Base-by-base conservation (phyloP, 2,888 invertebrate genomes). In the Drosophila nigricruria region DNA sequence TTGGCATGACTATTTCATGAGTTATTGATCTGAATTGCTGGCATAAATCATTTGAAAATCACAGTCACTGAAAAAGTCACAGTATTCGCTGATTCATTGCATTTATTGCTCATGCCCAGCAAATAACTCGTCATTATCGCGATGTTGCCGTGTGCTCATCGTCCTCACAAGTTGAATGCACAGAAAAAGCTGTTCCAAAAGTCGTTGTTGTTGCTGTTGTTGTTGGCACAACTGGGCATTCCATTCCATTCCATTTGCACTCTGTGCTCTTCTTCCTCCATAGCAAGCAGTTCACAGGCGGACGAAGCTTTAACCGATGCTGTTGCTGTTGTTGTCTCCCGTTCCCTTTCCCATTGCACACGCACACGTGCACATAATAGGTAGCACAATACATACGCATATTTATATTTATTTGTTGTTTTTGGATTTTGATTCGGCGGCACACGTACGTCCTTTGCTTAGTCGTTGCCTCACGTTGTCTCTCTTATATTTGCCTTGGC, bases 171-270 rank as follows among this genome's bases (percentile, higher is more conserved):
- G 45, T 61, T 76, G 45, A 60, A 63, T 61, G 81, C 63, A 80
- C 63, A 63, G 43, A 77, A 80, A 87, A 89, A 89, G 85, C 86
- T 86, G 82, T 75, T 87, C 76, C 73, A 73, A 77, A 78, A 78
- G 86, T 82, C 80, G 86, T 70, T 79, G 68, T 59, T 75, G 72
- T 30, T 49, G 86, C 70, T 80, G 68, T 57, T 75, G 70, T 3
- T 34, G 27, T 60, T 76, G 70, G 50, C 76, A 57, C 53, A 64
- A 58, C 43, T 74, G 69, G 71, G 70, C 73, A 84, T 78, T 81
- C 70, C 82, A 76, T 76, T 65, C 69, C 64, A 66, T 61, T 77
- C 59, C 77, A 63, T 72, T 72, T 79, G 61, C 60, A 64, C 63
- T 65, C 32, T 57, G 52, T 45, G 23, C 73, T 73, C 60, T 60